Conservation (phyloP, 2,888 invertebrate species). For the Strigamia crassipes region DNA sequence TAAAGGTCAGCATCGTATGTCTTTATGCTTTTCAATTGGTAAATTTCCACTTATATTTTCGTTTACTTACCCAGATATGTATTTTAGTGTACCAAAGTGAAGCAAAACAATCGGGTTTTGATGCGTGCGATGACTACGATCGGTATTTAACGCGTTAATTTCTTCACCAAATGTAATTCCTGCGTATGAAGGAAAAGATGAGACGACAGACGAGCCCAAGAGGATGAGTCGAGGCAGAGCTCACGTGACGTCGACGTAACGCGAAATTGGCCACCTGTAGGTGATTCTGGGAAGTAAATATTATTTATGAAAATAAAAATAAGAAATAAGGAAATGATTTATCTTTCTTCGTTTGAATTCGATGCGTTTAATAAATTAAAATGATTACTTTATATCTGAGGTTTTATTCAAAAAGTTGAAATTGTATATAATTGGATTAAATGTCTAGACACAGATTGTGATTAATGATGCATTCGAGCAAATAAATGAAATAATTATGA, state of each 20-base stretch:
- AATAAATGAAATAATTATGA: too few relatives aligned
- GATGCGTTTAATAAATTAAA: not conserved
- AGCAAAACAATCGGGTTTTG: not conserved
- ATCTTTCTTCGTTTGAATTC: not conserved
- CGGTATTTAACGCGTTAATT: conserved; percentile 1
- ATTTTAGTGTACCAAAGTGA: not conserved
- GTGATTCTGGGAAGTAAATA: not conserved
- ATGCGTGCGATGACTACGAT: not conserved
- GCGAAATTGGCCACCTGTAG: conserved; percentile 7
- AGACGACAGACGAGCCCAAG: conserved; percentile 27
- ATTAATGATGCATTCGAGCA: too few relatives aligned
- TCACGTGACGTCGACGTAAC: conserved; percentile 14
- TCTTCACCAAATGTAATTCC: not conserved
- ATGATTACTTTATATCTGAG: not conserved
- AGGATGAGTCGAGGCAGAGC: conserved; percentile 2
- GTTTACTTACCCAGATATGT: not conserved
- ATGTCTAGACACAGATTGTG: too few relatives aligned
- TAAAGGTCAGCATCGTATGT: not conserved
- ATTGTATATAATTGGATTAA: too few relatives aligned
- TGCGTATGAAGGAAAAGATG: conserved; percentile 36
- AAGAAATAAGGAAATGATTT: not conserved
- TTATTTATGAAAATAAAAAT: not conserved
- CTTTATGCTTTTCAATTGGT: not conserved
- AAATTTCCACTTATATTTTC: not conserved
- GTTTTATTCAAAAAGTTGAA: not conserved